These are phyloP conservation scores for Vombatus ursinus DNA, from an alignment of 2,113 vertebrate species.

Conservation along the genomic window DNA sequence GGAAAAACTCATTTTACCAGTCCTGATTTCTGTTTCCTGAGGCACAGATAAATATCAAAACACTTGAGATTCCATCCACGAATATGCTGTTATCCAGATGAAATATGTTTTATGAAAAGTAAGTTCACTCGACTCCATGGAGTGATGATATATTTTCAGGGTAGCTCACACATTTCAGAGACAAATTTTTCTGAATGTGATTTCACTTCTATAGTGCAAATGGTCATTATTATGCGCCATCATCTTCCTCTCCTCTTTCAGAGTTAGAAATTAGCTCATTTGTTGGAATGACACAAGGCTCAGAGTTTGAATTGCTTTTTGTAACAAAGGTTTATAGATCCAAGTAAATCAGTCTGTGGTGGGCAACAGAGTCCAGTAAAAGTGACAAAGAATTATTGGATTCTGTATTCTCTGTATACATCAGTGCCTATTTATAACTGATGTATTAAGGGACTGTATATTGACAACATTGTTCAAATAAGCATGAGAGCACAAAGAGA, in stretches of 20 bases:
- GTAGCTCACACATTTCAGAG: constrained; percentile 8
- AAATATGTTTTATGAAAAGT: not conserved
- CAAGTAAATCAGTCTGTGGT: not conserved
- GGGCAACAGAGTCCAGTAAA: constrained; percentile 30
- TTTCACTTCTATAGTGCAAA: not conserved
- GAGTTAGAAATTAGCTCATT: constrained; percentile 14
- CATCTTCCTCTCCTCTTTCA: constrained; percentile 3
- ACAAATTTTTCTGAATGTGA: not conserved
- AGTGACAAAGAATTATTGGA: constrained; percentile 41
- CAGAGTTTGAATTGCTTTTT: constrained; percentile 18
- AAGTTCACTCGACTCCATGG: not conserved
- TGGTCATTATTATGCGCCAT: not conserved
- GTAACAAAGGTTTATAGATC: constrained; percentile 3
- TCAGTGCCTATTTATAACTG: constrained; percentile 11
- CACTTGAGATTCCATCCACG: not conserved
- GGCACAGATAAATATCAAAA: not conserved
- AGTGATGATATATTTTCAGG: not conserved
- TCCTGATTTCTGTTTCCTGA: constrained; percentile 24
- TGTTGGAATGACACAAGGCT: not conserved
- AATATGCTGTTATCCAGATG: not conserved
- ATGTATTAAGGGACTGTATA: not conserved
- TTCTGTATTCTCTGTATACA: constrained; percentile 18
- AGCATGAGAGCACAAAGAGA: not conserved
- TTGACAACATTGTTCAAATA: not conserved
- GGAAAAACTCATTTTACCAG: not conserved